Conservation (phyloP, 2,113 vertebrate genomes). For the Saiga tatarica region DNA sequence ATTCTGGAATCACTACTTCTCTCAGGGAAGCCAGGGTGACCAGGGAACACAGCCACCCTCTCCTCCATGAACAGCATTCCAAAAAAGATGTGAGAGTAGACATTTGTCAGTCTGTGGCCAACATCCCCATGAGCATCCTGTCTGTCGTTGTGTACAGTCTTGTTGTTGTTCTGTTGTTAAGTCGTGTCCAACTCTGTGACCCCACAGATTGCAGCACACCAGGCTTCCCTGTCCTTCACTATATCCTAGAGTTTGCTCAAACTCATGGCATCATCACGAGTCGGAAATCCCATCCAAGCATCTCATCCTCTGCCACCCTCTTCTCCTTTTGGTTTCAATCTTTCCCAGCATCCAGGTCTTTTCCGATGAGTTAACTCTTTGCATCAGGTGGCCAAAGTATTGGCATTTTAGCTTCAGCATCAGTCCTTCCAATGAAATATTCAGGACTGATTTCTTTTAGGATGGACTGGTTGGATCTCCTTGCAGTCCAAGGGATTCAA, state of each 20-base stretch:
- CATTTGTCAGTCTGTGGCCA: not conserved
- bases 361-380: not conserved
- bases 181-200: rapidly evolving
- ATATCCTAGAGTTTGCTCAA: not conserved
- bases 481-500: not conserved
- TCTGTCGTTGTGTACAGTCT: not conserved
- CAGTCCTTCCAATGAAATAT: not conserved
- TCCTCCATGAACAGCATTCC: not conserved
- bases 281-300: not conserved
- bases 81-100: not conserved
- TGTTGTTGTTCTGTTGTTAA: not conserved
- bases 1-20: not conserved
- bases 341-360: not conserved
- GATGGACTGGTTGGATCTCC: not conserved
- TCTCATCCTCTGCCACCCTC: not conserved
- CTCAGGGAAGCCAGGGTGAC: not conserved
- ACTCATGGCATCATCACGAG: not conserved
- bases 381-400: not conserved
- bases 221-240: not conserved
- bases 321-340: not conserved
- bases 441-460: not conserved
- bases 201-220: not conserved
- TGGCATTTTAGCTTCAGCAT: not conserved
- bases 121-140: not conserved
- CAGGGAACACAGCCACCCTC: not conserved